Evolutionary conservation across 2,113 vertebrate genomes (phyloP), one percentile per base, ranked within the genome.

Genomic region (Pollachius pollachius): DNA sequence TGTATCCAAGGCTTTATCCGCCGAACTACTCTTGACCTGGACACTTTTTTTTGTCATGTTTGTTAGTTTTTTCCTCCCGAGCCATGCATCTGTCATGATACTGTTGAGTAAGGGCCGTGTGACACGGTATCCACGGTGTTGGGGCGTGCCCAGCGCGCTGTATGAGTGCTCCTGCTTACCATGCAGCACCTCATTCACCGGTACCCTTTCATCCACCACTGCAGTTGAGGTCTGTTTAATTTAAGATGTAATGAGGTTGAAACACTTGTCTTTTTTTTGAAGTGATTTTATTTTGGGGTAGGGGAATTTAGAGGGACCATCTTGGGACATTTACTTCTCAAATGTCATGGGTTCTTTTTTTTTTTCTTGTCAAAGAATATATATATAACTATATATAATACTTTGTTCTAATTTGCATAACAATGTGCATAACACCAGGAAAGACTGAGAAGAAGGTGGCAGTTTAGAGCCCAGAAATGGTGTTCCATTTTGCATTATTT

Each of bases 341-440:
- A 81, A 41, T 76, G 64, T 70, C 8, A 60, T 65, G 41, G 15
- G 67, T 66, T 15, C 68, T 68, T 71, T 58, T 30, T 69, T 71
- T 62, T 37, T 30, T 69, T 23, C 69, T 62, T 64, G 65, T 70
- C 67, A 68, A 48, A n/a, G 79, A 11, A 48, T 48, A 48, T 48
- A 48, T 48, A 48, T 48, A 9, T 48, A 48, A 11, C 60, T 74
- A 65, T 70, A 60, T 62, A 62, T 59, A 62, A 69, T 15, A 37
- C 72, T 25, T 41, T 58, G 73, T 68, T 81, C 78, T 63, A 69
- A 78, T 78, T 77, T 48, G 76, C 76, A 70, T 78, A 88, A 88
- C 83, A 89, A 92, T 93, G 78, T 92, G 83, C 89, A 88, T 85
- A 70, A 48, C 41, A 57, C n/a, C 15, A 77, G 80, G 68, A 5